Evolutionary conservation across 2,113 vertebrate genomes (phyloP).

Genomic region (Serilophus lunatus): DNA sequence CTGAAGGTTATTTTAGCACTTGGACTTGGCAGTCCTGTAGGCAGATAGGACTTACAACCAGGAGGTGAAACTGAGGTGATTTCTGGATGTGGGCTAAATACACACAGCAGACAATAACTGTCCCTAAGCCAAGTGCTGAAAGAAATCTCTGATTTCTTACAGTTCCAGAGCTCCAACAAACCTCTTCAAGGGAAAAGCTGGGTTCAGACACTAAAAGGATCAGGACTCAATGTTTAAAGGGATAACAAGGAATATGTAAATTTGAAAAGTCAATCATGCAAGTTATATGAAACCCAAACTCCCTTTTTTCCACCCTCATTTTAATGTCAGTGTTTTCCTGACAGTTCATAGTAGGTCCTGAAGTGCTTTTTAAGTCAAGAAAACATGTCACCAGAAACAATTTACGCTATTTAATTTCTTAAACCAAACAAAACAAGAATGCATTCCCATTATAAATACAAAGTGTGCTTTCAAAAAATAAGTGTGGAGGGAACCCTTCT

Average conservation of each 20-base stretch:
- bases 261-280: background rate
- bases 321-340: background rate
- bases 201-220: background rate
- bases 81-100: background rate
- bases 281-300: background rate
- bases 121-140: background rate
- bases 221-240: background rate
- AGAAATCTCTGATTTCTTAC: background rate
- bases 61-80: background rate
- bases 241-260: fast-evolving
- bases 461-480: background rate
- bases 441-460: background rate
- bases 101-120: background rate
- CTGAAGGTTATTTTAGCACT: background rate
- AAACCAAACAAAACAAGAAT: background rate
- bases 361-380: background rate
- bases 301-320: background rate
- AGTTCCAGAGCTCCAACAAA: background rate
- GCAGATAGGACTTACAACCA: background rate
- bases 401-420: background rate
- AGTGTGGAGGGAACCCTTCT: background rate
- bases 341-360: background rate
- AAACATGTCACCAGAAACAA: background rate
- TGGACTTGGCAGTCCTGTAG: background rate
- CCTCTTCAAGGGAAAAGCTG: background rate